These are phyloP conservation scores for Manis pentadactyla DNA, from an alignment of 2,797 vertebrate species.

Conservation along the genomic window DNA sequence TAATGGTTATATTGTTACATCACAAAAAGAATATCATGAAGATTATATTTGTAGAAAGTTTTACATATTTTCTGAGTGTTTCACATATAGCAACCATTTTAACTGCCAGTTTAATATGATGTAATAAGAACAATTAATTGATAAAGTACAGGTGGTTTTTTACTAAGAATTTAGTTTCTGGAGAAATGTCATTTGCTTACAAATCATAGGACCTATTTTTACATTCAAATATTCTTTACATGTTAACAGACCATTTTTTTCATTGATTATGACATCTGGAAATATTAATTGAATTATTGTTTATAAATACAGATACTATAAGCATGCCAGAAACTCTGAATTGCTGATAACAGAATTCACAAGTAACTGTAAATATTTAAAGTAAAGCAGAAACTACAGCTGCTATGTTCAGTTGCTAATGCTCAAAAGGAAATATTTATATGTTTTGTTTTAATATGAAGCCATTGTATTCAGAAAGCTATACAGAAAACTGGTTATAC, in stretches of 20 bases:
- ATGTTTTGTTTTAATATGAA: conserved; percentile 52
- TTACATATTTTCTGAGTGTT: not conserved
- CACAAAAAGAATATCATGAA: not conserved
- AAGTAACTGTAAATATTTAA: conserved; percentile 67
- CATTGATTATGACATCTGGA: not conserved
- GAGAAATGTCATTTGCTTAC: not conserved
- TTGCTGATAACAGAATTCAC: not conserved
- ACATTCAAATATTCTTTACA: not conserved
- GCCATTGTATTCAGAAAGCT: conserved; percentile 44
- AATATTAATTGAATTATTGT: conserved; percentile 53
- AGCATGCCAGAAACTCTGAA: not conserved
- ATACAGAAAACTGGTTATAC: not conserved
- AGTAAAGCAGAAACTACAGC: conserved; percentile 37
- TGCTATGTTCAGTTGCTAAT: conserved; percentile 41
- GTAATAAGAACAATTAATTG: not conserved
- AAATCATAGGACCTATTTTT: not conserved
- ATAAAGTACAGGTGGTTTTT: not conserved
- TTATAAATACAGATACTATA: conserved; percentile 16
- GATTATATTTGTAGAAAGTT: not conserved
- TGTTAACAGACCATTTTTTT: not conserved
- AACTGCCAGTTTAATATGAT: not conserved
- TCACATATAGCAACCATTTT: not conserved
- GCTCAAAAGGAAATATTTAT: conserved; percentile 54
- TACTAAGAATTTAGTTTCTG: not conserved
- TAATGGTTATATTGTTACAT: not conserved